Evolutionary conservation across 2,888 invertebrate genomes (phyloP), one percentile per base, ranked within the genome.

Genomic region (Tryphoninae sp.): DNA sequence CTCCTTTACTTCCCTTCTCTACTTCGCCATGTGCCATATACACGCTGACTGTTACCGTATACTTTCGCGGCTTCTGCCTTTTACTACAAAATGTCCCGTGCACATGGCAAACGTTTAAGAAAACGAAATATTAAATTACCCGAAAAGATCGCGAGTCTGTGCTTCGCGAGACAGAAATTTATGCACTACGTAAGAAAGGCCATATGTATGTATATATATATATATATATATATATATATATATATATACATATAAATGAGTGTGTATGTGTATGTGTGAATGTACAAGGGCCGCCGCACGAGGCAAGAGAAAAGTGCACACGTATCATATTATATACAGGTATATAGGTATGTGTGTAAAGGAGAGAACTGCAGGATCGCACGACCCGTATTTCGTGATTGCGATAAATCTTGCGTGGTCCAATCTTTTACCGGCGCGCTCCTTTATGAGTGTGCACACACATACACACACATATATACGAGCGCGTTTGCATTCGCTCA

Each of bases 51-150:
- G 11, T 55, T 71, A 22, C 53, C 16, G 11, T 40, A 49, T 62
- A 40, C 33, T 53, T 22, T 16, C 42, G 59, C 23, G 9, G 26
- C 23, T 59, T 45, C 8, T 45, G 53, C 6, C 8, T 13, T 13
- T 19, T 51, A 62, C 49, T 33, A 53, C 45, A 26, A 62, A 33
- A 23, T 22, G n/a, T 64, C 49, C 13, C 33, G 62, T 53, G 51
- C 64, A 62, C 55, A 68, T n/a, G 64, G 73, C 61, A 42, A 69
- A 64, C 78, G 68, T 62, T 79, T 80, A 72, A 65, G 69, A 83
- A 75, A 79, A 73, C 78, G 68, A 86, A 86, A 87, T 81, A 84
- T 86, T 84, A 84, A 86, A 87, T 86, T 84, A 85, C 59, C 83
- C 84, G 76, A 75, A 55, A 80, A 72, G 53, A 71, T 62, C 64